Base-by-base conservation (phyloP, 1,140 invertebrate species). In the Triops cancriformis region DNA sequence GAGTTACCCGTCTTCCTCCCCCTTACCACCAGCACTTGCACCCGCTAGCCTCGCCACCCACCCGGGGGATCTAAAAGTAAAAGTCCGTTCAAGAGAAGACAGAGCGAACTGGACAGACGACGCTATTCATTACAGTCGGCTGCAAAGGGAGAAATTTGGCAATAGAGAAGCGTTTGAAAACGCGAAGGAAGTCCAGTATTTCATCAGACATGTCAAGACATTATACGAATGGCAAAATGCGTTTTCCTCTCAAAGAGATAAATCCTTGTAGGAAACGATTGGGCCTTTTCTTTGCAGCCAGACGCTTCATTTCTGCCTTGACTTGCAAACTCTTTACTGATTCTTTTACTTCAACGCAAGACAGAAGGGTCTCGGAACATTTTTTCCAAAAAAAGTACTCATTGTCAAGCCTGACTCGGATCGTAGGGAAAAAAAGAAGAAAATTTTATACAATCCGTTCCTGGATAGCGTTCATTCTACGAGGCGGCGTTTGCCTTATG, bases 41-140 rank as follows among this genome's bases (percentile, higher is more conserved):
- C 4, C 51, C 6, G 9, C 23, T n/a, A n/a, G n/a, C n/a, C n/a
- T n/a, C n/a, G n/a, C n/a, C n/a, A n/a, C 45, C 14, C 23, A 64
- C 14, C 51, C 51, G 18, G 23, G 1, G 23, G 10, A 64, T 64
- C 51, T 64, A 64, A 64, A 64, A 64, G 51, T 64, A 18, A 64
- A 23, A 23, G 51, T 23, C 45, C 51, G 18, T 64, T 18, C 18
- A n/a, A n/a, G n/a, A n/a, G n/a, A n/a, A n/a, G n/a, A n/a, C n/a
- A 18, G 10, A 64, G 51, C 51, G 51, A 18, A 64, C 51, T 64
- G 51, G 51, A 64, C 51, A 64, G 51, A 64, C 51, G 51, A 18
- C 51, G 51, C 51, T 23, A 64, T 64, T 64, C 14, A 64, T 64
- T 64, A 64, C 51, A 64, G 51, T 64, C 51, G 51, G 51, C 51